Evolutionary conservation across 2,888 invertebrate species (phyloP).

Genomic region (Drosophila imparisetae): DNA sequence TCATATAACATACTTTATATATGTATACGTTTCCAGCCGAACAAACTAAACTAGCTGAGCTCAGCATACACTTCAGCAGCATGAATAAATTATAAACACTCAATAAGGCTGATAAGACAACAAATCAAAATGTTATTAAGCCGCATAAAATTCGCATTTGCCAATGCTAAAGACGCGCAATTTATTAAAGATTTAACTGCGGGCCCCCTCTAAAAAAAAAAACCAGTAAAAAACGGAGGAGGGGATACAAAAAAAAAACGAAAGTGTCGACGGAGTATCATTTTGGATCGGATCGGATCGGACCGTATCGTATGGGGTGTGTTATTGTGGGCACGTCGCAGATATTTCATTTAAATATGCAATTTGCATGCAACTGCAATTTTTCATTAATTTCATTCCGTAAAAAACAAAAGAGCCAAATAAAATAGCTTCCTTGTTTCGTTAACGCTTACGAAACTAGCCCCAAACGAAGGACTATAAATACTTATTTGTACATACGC

Average conservation of each 20-base stretch:
- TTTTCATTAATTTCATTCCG: slow-evolving; percentile 51
- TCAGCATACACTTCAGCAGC: slow-evolving; percentile 26
- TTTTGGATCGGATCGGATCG: slow-evolving; percentile 16
- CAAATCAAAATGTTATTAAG: slow-evolving; percentile 57
- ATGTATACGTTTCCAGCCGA: background rate
- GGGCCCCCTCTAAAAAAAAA: slow-evolving; percentile 10
- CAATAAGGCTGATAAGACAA: slow-evolving; percentile 35
- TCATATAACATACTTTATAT: background rate
- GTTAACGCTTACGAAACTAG: slow-evolving; percentile 12
- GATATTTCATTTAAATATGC: slow-evolving; percentile 59
- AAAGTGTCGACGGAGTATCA: slow-evolving; percentile 37
- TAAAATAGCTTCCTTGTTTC: slow-evolving; percentile 36
- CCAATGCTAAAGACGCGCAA: slow-evolving; percentile 28
- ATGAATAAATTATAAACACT: slow-evolving; percentile 44
- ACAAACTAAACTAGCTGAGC: background rate
- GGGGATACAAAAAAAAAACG: slow-evolving; percentile 31
- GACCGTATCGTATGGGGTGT: slow-evolving; percentile 32
- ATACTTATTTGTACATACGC: slow-evolving; percentile 7
- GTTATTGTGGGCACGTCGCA: slow-evolving; percentile 49
- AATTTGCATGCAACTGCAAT: slow-evolving; percentile 71
- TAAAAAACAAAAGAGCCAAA: slow-evolving; percentile 12
- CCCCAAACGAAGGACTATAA: background rate
- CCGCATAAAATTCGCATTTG: slow-evolving; percentile 47
- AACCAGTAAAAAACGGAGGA: slow-evolving; percentile 9
- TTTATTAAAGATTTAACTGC: slow-evolving; percentile 44